A percentile compares a stretch with the other conserved stretches of the same genome.
These are phyloP conservation scores for Chironomus tentans DNA, from an alignment of 2,888 invertebrate species.

Conservation along the genomic window DNA sequence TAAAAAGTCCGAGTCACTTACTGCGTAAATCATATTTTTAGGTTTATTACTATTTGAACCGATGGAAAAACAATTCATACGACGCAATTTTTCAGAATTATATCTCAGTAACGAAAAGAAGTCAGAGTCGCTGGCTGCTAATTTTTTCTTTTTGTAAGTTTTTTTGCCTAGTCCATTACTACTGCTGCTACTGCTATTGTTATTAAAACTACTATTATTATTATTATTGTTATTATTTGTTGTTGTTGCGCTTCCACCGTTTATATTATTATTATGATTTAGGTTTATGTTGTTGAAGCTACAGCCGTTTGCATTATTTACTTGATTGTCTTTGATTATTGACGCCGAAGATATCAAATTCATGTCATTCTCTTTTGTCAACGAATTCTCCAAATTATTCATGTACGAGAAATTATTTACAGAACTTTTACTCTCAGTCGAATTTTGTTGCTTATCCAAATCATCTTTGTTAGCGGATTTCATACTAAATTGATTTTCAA, in stretches of 20 bases:
- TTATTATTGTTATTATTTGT: background rate
- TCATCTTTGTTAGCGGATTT: conserved; percentile 11
- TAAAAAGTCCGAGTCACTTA: conserved; percentile 23
- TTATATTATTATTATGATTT: background rate
- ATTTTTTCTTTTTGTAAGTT: conserved; percentile 32
- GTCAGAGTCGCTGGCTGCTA: conserved; percentile 41
- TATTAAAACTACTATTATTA: too few relatives aligned
- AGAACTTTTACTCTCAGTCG: conserved; percentile 2
- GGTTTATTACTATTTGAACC: conserved; percentile 23
- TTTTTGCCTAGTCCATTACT: conserved; percentile 2
- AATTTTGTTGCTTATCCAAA: background rate
- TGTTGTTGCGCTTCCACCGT: background rate
- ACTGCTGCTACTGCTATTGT: background rate
- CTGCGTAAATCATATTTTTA: conserved; percentile 21
- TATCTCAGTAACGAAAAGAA: conserved; percentile 32
- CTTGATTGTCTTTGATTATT: conserved; percentile 26
- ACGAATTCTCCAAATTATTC: conserved; percentile 8
- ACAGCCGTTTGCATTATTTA: conserved; percentile 18
- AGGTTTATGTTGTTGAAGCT: conserved; percentile 4
- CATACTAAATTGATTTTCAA: conserved; percentile 17
- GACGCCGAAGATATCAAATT: conserved; percentile 21
- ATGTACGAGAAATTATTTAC: conserved; percentile 4
- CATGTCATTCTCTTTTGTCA: conserved; percentile 8
- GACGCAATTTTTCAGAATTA: conserved; percentile 24
- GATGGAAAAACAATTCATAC: conserved; percentile 20